Evolutionary conservation across 2,888 invertebrate genomes (phyloP).

Genomic region (Xanthostigma xanthostigma): DNA sequence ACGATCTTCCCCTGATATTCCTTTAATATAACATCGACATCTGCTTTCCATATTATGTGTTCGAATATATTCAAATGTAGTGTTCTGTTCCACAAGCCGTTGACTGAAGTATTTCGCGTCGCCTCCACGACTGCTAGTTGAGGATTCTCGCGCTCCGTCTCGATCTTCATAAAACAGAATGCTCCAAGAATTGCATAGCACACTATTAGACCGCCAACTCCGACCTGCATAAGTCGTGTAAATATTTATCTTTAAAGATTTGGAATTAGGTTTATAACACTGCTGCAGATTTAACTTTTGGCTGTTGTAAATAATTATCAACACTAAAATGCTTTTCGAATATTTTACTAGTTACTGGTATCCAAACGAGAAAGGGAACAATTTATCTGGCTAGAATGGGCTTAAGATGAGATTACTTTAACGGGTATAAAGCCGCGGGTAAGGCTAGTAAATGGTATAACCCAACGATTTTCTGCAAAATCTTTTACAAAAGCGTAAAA

Average conservation of each 20-base stretch:
- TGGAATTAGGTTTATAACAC: no score
- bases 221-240: constrained; percentile 30
- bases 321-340: no score
- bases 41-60: constrained; percentile 41
- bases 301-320: no score
- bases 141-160: constrained; percentile 35
- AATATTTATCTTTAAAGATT: neutral
- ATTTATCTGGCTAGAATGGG: no score
- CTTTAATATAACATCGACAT: constrained; percentile 43
- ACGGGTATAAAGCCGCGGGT: no score
- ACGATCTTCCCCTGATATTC: constrained; percentile 56
- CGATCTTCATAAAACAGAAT: constrained; percentile 64
- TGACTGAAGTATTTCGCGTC: constrained; percentile 41
- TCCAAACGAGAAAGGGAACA: no score
- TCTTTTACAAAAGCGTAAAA: no score
- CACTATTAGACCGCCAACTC: constrained; percentile 75
- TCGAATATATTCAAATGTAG: constrained; percentile 54
- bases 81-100: constrained; percentile 53
- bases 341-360: no score
- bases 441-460: no score
- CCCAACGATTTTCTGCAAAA: no score
- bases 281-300: no score
- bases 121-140: constrained; percentile 34
- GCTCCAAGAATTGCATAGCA: constrained; percentile 79
- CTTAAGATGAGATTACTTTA: no score